Evolutionary conservation across 2,888 invertebrate species (phyloP).

Genomic region (Caenorhabditis sinica): DNA sequence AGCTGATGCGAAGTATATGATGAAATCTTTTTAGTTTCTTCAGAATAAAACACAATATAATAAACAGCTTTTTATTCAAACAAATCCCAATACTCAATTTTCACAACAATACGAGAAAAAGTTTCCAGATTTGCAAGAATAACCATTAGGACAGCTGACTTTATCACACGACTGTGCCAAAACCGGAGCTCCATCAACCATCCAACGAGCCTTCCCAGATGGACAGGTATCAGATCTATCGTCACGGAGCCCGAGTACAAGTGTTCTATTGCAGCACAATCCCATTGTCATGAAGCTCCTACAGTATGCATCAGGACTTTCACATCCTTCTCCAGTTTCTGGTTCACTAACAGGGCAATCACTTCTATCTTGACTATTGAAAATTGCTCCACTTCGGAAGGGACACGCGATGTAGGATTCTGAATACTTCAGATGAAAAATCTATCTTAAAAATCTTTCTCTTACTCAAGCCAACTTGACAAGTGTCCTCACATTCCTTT

Average conservation of each 20-base stretch:
- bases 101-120: constrained; percentile 48
- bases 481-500: constrained; percentile 18
- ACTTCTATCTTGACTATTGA: constrained; percentile 11
- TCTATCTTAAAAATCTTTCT: neutral
- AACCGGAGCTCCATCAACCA: constrained; percentile 19
- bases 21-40: too few species aligned
- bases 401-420: neutral
- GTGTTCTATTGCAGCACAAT: constrained; percentile 45
- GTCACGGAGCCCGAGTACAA: constrained; percentile 9
- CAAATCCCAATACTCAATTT: neutral
- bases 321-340: constrained; percentile 29
- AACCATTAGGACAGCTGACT: constrained; percentile 33
- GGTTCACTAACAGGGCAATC: constrained; percentile 15
- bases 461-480: constrained; percentile 29
- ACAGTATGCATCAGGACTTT: constrained; percentile 25
- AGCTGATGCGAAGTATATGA: too few species aligned
- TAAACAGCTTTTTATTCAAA: neutral
- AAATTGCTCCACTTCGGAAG: neutral
- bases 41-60: too few species aligned
- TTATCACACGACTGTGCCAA: constrained; percentile 26
- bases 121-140: constrained; percentile 26
- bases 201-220: constrained; percentile 36
- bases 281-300: constrained; percentile 27
- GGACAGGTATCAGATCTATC: constrained; percentile 40
- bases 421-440: neutral